Conservation (phyloP, 2,888 invertebrate genomes). For the Schizaphis graminum region DNA sequence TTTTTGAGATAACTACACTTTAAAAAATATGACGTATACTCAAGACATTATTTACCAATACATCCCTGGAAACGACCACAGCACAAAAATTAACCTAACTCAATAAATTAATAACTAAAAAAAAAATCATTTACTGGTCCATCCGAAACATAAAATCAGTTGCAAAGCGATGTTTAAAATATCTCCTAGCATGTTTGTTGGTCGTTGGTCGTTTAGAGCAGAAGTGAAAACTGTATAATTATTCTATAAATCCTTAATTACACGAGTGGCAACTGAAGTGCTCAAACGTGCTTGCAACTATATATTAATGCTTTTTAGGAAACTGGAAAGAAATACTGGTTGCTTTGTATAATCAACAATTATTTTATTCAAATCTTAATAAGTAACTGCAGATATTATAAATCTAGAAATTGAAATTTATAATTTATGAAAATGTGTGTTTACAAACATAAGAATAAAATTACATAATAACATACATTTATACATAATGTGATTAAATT, state of each 20-base stretch:
- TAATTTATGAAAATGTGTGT: neutral
- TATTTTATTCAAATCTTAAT: neutral
- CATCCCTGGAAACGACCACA: neutral
- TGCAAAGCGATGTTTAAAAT: neutral
- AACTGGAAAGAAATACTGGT: neutral
- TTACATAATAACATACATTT: too few species aligned
- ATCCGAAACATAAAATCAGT: neutral
- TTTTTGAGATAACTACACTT: too few species aligned
- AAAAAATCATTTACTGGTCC: neutral
- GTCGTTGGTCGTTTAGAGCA: neutral
- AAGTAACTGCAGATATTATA: neutral
- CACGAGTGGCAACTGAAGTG: neutral
- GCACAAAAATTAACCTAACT: neutral
- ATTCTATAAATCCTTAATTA: neutral
- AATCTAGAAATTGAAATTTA: neutral
- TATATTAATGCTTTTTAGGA: neutral
- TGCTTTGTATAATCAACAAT: neutral
- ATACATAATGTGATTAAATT: too few species aligned
- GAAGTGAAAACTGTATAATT: neutral
- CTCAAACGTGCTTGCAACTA: neutral
- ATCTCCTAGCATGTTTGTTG: neutral
- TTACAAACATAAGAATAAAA: neutral
- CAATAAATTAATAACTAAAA: neutral
- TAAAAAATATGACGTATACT: too few species aligned
- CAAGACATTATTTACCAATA: too few species aligned